phyloP scores from a whole-genome alignment of 2,797 vertebrate species.

The Phoebastria nigripes region DNA sequence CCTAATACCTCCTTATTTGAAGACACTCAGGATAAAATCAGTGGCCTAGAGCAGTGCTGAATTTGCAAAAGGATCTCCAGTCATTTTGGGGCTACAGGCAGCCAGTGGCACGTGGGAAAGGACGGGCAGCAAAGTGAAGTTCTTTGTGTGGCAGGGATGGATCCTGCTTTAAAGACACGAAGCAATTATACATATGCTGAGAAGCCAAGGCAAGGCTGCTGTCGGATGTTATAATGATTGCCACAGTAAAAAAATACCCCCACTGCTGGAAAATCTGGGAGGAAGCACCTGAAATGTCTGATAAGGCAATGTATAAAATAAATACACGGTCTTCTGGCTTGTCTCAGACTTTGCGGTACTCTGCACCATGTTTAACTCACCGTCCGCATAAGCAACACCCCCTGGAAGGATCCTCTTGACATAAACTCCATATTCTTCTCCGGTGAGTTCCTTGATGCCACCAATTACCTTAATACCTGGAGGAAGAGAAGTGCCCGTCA shows the following conservation, averaged over 20 bases:
- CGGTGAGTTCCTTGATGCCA: slow-evolving; percentile 84
- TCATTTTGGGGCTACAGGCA: neutral
- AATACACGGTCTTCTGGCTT: neutral
- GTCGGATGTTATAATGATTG: too few relatives aligned
- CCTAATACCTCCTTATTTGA: neutral
- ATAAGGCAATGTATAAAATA: neutral
- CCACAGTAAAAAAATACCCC: neutral
- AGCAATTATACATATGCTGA: neutral
- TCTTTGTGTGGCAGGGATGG: neutral
- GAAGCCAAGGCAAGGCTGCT: neutral
- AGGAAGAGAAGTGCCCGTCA: neutral
- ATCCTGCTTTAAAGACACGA: neutral
- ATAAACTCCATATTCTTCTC: slow-evolving; percentile 90
- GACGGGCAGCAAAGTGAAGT: neutral
- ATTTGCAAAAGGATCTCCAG: neutral
- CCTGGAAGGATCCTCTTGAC: slow-evolving; percentile 90
- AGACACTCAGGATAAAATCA: neutral
- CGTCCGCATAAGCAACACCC: slow-evolving; percentile 85
- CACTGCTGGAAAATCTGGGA: neutral
- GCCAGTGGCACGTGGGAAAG: neutral
- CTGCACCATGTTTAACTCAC: slow-evolving; percentile 54
- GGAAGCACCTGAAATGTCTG: neutral
- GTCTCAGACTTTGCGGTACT: neutral
- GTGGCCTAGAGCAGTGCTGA: neutral
- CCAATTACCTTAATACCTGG: slow-evolving; percentile 91